Evolutionary conservation across 2,113 vertebrate genomes (phyloP), one percentile per base, ranked within the genome.

Genomic region (Megaceryle torquata): DNA sequence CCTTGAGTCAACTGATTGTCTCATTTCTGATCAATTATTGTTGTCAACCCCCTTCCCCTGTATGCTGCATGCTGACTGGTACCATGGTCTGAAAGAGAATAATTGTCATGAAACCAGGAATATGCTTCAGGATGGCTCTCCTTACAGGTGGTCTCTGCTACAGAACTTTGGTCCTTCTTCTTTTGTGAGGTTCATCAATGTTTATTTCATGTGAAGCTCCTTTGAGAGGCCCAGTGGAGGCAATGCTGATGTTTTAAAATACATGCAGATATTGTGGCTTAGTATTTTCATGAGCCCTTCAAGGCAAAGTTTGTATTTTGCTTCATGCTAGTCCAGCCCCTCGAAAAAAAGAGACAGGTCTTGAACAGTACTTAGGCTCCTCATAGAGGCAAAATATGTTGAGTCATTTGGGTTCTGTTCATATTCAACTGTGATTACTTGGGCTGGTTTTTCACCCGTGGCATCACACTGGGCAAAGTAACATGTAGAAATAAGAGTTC

Each of bases 1-100:
- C 67, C 72, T 86, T 1, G 3, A 89, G 78, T 97, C 81, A 93
- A 85, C 85, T 74, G 81, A 91, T 72, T 69, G 50, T 88, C 79
- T 93, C 54, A 46, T 91, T 94, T 95, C 89, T 94, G 90, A 96
- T 91, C 94, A 94, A 94, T 96, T 96, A 91, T 68, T 89, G 61
- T 88, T 90, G 63, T 86, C 75, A 94, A 51, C 6, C 21, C 53
- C 28, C 22, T 78, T 89, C 64, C 63, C 64, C 72, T 65, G 5
- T 74, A 83, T 82, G 89, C 61, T 91, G 43, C 48, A 43, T 65
- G 31, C 65, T 64, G 84, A 71, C 82, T 33, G 1, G 1, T 81
- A 59, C 37, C 35, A 63, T 12, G 6, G 10, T 80, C 77, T 80
- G 44, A 69, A 75, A 83, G 25, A 89, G 16, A 81, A 28, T n/a